A percentile compares a stretch with the other conserved stretches of the same genome.
These are phyloP conservation scores for Cephus pygmeus DNA, from an alignment of 2,888 invertebrate species.

Conservation along the genomic window DNA sequence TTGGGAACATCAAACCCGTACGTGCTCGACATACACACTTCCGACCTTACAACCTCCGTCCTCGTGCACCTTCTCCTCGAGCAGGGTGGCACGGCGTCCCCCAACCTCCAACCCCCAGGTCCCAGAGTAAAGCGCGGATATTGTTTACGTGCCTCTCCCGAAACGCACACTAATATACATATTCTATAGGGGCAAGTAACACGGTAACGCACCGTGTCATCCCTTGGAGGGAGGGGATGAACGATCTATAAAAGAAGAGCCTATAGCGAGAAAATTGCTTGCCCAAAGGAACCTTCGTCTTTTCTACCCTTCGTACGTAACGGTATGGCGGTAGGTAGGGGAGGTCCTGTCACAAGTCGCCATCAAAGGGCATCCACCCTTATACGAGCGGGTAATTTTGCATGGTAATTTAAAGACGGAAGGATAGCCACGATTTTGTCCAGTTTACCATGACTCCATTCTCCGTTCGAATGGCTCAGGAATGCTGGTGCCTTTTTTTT, in stretches of 20 bases:
- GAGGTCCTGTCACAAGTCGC: not conserved
- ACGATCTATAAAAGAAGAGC: conserved; percentile 11
- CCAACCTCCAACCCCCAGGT: conserved; percentile 6
- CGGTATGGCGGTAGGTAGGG: not conserved
- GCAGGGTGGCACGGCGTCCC: not conserved
- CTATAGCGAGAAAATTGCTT: conserved; percentile 5
- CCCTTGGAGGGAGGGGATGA: not conserved
- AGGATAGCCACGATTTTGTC: not conserved
- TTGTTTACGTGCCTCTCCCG: conserved; percentile 28
- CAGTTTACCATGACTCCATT: not conserved
- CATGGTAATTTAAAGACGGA: not conserved
- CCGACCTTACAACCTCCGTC: conserved; percentile 18
- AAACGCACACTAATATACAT: conserved; percentile 8
- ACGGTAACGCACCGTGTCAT: not conserved
- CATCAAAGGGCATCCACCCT: not conserved
- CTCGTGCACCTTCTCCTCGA: conserved; percentile 11
- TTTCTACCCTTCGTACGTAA: not conserved
- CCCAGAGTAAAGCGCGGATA: conserved; percentile 18
- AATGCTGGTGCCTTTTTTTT: not conserved
- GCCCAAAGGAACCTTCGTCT: not conserved
- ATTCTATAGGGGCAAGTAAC: conserved; percentile 6
- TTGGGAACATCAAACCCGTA: conserved; percentile 43
- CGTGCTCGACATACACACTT: conserved; percentile 41
- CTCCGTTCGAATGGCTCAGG: not conserved
- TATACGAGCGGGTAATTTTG: not conserved